These are phyloP conservation scores for Diadromus collaris DNA, from an alignment of 2,888 invertebrate species.

Conservation along the genomic window DNA sequence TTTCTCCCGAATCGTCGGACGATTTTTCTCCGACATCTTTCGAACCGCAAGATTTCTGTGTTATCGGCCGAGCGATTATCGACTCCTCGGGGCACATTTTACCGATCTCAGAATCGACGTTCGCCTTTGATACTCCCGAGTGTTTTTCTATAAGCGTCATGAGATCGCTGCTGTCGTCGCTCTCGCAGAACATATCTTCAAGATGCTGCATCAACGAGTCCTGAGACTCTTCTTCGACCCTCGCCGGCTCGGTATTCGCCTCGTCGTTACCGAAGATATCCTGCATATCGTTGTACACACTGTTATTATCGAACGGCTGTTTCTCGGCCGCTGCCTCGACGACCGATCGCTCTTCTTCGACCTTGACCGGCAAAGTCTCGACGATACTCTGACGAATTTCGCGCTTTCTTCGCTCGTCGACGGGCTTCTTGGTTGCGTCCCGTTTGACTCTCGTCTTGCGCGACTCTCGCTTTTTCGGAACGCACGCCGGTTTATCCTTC, in stretches of 20 bases:
- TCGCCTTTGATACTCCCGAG: constrained; percentile 71
- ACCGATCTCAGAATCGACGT: constrained; percentile 70
- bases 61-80: background rate
- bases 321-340: background rate
- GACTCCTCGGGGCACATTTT: constrained; percentile 68
- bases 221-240: constrained; percentile 70
- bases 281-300: constrained; percentile 51
- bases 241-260: constrained; percentile 15
- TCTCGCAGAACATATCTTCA: constrained; percentile 76
- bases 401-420: constrained; percentile 5
- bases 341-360: background rate
- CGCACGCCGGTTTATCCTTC: constrained; percentile 8
- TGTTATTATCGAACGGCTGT: constrained; percentile 24
- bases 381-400: background rate
- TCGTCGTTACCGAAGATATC: constrained; percentile 60
- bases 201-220: constrained; percentile 74
- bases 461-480: background rate
- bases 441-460: constrained; percentile 25
- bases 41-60: background rate
- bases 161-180: constrained; percentile 74
- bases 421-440: constrained; percentile 4
- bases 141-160: constrained; percentile 73
- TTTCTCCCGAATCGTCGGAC: constrained; percentile 19
- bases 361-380: background rate
- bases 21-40: constrained; percentile 39